A percentile compares a stretch with the other conserved stretches of the same genome.
Conservation (phyloP, 2,888 invertebrate species). For the Notodonta dromedarius region DNA sequence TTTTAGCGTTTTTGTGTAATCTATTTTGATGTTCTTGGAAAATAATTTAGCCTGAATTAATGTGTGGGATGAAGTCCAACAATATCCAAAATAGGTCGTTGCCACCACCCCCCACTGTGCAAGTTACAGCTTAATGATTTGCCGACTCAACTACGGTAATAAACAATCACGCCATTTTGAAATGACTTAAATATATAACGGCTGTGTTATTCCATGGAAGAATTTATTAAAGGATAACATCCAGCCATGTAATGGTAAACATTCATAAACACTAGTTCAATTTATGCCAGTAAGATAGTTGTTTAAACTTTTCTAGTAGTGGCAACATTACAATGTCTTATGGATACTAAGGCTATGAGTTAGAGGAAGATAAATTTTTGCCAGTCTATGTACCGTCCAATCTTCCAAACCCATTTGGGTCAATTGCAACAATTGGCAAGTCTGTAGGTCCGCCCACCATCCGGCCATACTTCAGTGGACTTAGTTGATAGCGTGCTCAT, state of each 20-base stretch:
- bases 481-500: conserved; percentile 38
- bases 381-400: conserved; percentile 50
- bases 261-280: too few species aligned
- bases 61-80: conserved; percentile 14
- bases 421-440: conserved; percentile 62
- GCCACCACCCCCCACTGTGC: conserved; percentile 19
- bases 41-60: conserved; percentile 21
- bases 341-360: too few species aligned
- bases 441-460: conserved; percentile 49
- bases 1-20: conserved; percentile 3
- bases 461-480: conserved; percentile 31
- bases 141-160: background rate
- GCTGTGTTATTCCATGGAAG: background rate
- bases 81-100: conserved; percentile 18
- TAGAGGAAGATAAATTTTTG: conserved; percentile 43
- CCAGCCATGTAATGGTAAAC: too few species aligned
- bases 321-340: too few species aligned
- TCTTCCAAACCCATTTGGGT: conserved; percentile 57
- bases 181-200: background rate
- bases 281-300: too few species aligned
- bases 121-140: conserved; percentile 20
- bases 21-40: conserved; percentile 9
- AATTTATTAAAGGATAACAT: too few species aligned
- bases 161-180: background rate
- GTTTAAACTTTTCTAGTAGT: too few species aligned